Conservation (phyloP, 2,888 invertebrate genomes). For the Himalopsyche anomala region DNA sequence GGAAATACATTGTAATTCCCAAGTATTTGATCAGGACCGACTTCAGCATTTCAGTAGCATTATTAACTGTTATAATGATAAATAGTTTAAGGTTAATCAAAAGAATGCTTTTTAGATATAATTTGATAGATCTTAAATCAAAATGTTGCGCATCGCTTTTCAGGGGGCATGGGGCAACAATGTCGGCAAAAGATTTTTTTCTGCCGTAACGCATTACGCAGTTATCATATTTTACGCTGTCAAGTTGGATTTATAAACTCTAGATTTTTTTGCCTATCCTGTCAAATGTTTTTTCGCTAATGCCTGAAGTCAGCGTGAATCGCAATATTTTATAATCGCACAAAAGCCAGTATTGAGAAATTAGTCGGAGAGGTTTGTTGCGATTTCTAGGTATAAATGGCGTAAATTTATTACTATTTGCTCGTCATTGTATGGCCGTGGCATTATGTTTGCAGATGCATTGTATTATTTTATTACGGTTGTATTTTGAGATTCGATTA, state of each 20-base stretch:
- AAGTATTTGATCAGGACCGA: too few species aligned
- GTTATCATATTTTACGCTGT: conserved; percentile 65
- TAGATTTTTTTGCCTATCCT: conserved; percentile 45
- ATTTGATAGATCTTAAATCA: neutral
- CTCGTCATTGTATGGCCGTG: conserved; percentile 6
- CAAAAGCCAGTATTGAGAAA: conserved; percentile 54
- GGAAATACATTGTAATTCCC: too few species aligned
- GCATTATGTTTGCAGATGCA: neutral
- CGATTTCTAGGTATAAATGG: conserved; percentile 22
- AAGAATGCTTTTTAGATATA: too few species aligned
- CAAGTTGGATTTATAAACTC: conserved; percentile 58
- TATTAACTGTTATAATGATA: too few species aligned
- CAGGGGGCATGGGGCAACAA: conserved; percentile 17
- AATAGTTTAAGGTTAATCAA: too few species aligned
- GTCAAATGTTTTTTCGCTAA: conserved; percentile 41
- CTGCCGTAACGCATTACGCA: conserved; percentile 57
- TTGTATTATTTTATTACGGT: neutral
- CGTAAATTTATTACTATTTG: conserved; percentile 22
- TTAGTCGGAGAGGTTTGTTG: conserved; percentile 50
- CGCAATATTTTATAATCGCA: conserved; percentile 36
- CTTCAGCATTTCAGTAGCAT: too few species aligned
- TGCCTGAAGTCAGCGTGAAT: conserved; percentile 41
- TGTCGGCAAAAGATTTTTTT: conserved; percentile 36
- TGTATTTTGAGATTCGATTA: conserved; percentile 13
- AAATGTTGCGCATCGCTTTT: conserved; percentile 2